These are phyloP conservation scores for Plotosus lineatus DNA, from an alignment of 2,113 vertebrate species.

Conservation along the genomic window DNA sequence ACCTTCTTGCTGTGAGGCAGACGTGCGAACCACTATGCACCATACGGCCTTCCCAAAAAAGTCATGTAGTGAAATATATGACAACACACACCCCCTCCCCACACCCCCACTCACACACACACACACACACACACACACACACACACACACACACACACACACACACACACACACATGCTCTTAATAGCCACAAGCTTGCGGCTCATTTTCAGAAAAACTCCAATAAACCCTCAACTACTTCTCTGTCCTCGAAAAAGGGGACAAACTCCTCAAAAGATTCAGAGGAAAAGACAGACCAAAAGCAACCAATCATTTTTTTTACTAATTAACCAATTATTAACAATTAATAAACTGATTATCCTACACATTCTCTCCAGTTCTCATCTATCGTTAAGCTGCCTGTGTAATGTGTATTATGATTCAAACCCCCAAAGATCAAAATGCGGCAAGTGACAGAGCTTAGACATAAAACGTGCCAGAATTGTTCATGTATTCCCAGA, in stretches of 20 bases:
- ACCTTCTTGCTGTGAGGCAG: too few species aligned
- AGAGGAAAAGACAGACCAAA: background rate
- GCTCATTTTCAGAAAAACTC: background rate
- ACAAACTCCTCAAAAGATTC: background rate
- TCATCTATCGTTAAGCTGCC: background rate
- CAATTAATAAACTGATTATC: background rate
- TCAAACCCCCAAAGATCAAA: conserved; percentile 60
- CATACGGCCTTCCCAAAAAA: too few species aligned
- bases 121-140: too few species aligned
- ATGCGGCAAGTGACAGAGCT: conserved; percentile 63
- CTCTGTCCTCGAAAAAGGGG: background rate
- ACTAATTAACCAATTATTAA: background rate
- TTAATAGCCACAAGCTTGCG: background rate
- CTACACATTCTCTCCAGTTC: background rate
- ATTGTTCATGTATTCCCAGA: conserved; percentile 44
- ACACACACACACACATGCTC: background rate
- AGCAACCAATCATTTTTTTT: background rate
- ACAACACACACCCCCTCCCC: too few species aligned
- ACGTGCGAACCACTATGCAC: too few species aligned
- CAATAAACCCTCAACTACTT: background rate
- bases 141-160: too few species aligned
- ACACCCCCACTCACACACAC: too few species aligned
- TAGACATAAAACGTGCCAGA: conserved; percentile 48
- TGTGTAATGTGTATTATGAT: conserved; percentile 15
- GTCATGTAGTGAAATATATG: too few species aligned